Base-by-base conservation (phyloP, 2,888 invertebrate species). In the Ligdia adustata region DNA sequence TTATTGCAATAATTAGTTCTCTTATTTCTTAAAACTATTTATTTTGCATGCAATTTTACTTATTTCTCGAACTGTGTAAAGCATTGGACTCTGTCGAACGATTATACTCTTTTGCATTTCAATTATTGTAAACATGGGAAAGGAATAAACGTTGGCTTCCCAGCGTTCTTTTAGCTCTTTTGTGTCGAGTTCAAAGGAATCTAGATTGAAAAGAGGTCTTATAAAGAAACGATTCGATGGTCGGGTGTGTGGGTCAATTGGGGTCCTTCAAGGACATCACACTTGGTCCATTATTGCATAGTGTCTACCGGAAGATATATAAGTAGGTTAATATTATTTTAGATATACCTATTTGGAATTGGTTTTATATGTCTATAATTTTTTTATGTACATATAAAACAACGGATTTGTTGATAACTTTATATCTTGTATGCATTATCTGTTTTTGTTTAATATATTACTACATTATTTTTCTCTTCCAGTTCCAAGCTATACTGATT, bases 201-300 rank as follows among this genome's bases (percentile, higher is more conserved):
- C 40, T 55, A 54, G 46, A 57, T 35, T 60, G 60, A 55, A 66
- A 62, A 56, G 58, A 57, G 29, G 45, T 33, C 51, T 50, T 57
- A 54, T 45, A 60, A 66, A 61, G 44, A 59, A 56, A 59, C 27
- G 31, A 22, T 12, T 39, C 18, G 31, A 6, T 26, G 29, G 13
- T 14, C 41, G 34, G 49, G 44, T 20, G 35, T 48, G 18, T 22
- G 16, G 27, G 27, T 38, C 45, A 43, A 45, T 49, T 45, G 66
- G 71, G 74, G 74, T 72, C 42, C 33, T 62, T 2, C 75, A 75
- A 75, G 75, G 70, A 57, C 72, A 53, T 7, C 18, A 9, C 11
- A 6, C 31, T 60, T 13, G 60, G 51, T 7, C 58, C 56, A 35
- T 39, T 34, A 2, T 31, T 31, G 20, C n/a, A 31, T 27, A 32